These are phyloP conservation scores for Cerceris ruficornis DNA, from an alignment of 2,888 invertebrate genomes.

Conservation along the genomic window DNA sequence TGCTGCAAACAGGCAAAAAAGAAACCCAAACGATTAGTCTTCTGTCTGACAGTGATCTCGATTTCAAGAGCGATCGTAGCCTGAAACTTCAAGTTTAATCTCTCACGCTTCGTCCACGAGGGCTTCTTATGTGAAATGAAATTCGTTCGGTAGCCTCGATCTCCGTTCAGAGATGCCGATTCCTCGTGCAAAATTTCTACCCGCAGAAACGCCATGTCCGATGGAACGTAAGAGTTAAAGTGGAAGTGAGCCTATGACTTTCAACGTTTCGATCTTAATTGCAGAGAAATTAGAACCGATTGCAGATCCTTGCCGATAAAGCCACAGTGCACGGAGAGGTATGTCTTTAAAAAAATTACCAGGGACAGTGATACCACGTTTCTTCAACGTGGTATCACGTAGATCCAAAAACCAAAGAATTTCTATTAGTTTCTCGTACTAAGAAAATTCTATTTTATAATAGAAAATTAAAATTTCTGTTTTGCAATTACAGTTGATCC, in stretches of 20 bases:
- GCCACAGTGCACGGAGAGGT: not conserved
- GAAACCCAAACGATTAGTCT: conserved; percentile 73
- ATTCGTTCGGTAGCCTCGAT: too few relatives aligned
- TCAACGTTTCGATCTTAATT: too few relatives aligned
- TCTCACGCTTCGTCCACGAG: conserved; percentile 17
- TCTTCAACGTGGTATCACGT: not conserved
- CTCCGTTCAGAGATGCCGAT: too few relatives aligned
- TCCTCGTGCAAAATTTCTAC: too few relatives aligned
- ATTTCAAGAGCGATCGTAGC: conserved; percentile 36
- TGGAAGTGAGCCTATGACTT: too few relatives aligned
- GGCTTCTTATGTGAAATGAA: not conserved
- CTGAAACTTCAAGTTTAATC: conserved; percentile 41
- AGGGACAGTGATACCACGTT: not conserved
- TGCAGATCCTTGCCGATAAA: not conserved
- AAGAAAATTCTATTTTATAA: too few relatives aligned
- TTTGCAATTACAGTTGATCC: too few relatives aligned
- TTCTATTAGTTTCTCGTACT: too few relatives aligned
- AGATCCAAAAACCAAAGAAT: too few relatives aligned
- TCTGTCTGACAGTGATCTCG: conserved; percentile 20
- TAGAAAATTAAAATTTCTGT: too few relatives aligned
- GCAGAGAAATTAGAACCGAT: not conserved
- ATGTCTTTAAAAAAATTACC: not conserved
- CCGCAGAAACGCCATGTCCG: too few relatives aligned
- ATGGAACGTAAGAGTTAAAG: too few relatives aligned
- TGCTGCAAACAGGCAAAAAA: conserved; percentile 76